These are phyloP conservation scores for Agriotes lineatus DNA, from an alignment of 2,888 invertebrate species.

Conservation along the genomic window DNA sequence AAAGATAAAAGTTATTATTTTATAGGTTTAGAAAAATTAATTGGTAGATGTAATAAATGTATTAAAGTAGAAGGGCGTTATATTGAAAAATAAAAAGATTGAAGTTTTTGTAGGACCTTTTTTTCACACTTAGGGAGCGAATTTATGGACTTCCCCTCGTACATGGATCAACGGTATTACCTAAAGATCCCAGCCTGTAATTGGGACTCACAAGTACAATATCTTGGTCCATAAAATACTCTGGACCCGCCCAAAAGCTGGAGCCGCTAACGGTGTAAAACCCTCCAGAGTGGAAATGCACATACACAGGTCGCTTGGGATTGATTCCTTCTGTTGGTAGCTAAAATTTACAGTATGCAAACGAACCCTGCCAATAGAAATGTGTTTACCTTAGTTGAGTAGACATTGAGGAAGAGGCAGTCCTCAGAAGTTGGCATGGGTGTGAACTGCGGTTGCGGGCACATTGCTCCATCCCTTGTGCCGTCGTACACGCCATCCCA, in stretches of 20 bases:
- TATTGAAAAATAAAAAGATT: no score
- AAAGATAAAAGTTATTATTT: no score
- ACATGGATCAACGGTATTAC: no score
- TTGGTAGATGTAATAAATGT: no score
- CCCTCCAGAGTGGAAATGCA: constrained; percentile 75
- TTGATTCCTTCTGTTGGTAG: constrained; percentile 53
- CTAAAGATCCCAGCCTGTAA: constrained; percentile 65
- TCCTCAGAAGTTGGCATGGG: constrained; percentile 69
- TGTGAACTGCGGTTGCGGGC: constrained; percentile 62
- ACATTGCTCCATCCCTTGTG: constrained; percentile 57
- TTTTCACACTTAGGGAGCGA: no score
- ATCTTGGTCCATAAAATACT: constrained; percentile 75
- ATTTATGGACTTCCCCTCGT: no score
- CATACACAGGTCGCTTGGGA: constrained; percentile 68
- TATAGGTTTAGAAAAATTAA: no score
- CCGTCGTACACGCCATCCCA: constrained; percentile 42
- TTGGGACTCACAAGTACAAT: constrained; percentile 76
- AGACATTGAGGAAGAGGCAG: constrained; percentile 75
- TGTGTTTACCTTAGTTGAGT: constrained; percentile 67
- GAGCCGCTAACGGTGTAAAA: constrained; percentile 71
- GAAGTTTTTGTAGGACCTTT: no score
- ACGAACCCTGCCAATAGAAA: no score
- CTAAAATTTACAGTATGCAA: no score
- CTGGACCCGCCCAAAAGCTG: constrained; percentile 68
- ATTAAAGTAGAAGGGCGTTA: no score